Percentiles rank a stretch among this genome's conserved stretches.
Conservation (phyloP, 2,113 vertebrate genomes). For the Carollia perspicillata region DNA sequence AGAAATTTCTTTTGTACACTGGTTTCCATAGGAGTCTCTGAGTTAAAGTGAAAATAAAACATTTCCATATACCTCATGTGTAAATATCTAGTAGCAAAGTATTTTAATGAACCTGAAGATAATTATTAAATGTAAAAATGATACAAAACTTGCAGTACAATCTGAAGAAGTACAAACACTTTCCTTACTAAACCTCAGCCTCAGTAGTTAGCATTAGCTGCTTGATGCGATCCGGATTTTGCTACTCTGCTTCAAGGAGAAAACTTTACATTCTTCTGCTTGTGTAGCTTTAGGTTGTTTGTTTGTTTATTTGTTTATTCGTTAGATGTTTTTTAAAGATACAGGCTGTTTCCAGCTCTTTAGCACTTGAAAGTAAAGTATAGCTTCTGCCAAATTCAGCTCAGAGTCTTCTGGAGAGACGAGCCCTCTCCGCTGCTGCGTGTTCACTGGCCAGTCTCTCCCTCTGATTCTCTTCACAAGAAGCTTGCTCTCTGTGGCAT, state of each 20-base stretch:
- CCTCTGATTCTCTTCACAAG: background rate
- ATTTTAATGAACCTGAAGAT: constrained; percentile 19
- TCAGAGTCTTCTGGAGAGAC: background rate
- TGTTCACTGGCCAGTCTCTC: background rate
- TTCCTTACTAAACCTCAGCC: background rate
- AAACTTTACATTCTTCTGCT: background rate
- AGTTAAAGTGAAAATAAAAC: constrained; percentile 10
- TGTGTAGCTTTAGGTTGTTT: background rate
- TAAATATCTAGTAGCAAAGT: background rate
- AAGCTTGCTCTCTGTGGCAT: background rate
- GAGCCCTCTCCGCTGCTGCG: background rate
- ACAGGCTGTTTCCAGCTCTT: background rate
- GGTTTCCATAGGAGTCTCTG: background rate
- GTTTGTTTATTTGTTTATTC: background rate
- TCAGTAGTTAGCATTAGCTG: background rate
- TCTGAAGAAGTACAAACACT: background rate
- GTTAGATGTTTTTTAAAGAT: background rate
- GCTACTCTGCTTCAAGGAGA: background rate
- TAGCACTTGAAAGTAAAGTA: background rate
- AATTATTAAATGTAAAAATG: background rate
- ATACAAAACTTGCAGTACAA: background rate
- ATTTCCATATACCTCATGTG: background rate
- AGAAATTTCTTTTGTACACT: background rate
- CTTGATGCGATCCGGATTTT: background rate
- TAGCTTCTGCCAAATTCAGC: background rate